Evolutionary conservation across 1,140 invertebrate species (phyloP).

Genomic region (Drosophila ficusphila): DNA sequence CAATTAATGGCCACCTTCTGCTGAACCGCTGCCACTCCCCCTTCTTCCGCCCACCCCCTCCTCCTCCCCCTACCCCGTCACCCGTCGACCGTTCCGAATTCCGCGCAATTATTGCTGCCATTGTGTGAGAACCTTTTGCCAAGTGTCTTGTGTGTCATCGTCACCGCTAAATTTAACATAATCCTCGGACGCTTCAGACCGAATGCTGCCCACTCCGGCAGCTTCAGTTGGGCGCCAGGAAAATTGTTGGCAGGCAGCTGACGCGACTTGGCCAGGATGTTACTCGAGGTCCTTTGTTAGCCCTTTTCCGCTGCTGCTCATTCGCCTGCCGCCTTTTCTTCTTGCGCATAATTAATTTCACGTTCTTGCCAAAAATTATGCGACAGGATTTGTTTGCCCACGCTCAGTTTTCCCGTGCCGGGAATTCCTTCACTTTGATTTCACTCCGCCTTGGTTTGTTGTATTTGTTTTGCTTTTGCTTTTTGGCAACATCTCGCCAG

Average conservation of each 20-base stretch:
- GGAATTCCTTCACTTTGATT: conserved; percentile 53
- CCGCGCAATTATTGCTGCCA: conserved; percentile 71
- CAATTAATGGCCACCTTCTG: conserved; percentile 65
- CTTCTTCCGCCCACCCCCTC: not conserved
- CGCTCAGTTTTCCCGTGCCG: not conserved
- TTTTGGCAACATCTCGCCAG: conserved; percentile 26
- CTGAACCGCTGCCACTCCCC: not conserved
- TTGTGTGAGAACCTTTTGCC: conserved; percentile 75
- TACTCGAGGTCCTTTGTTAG: conserved; percentile 14
- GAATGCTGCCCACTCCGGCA: conserved; percentile 16
- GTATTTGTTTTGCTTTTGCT: conserved; percentile 37
- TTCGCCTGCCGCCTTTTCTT: conserved; percentile 55
- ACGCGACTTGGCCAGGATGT: conserved; percentile 51
- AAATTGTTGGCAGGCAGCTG: conserved; percentile 70
- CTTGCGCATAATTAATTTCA: conserved; percentile 77
- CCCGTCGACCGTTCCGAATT: conserved; percentile 1
- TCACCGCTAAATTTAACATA: conserved; percentile 81
- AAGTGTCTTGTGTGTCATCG: conserved; percentile 72
- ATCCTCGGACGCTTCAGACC: conserved; percentile 59
- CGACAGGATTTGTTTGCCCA: conserved; percentile 60
- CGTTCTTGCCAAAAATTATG: conserved; percentile 79
- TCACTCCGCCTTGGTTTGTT: conserved; percentile 11
- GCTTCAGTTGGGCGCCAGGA: conserved; percentile 35
- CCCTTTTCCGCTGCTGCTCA: conserved; percentile 13
- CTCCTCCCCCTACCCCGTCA: not conserved